These are phyloP conservation scores for Naja naja DNA, from an alignment of 2,113 vertebrate species.

Conservation along the genomic window DNA sequence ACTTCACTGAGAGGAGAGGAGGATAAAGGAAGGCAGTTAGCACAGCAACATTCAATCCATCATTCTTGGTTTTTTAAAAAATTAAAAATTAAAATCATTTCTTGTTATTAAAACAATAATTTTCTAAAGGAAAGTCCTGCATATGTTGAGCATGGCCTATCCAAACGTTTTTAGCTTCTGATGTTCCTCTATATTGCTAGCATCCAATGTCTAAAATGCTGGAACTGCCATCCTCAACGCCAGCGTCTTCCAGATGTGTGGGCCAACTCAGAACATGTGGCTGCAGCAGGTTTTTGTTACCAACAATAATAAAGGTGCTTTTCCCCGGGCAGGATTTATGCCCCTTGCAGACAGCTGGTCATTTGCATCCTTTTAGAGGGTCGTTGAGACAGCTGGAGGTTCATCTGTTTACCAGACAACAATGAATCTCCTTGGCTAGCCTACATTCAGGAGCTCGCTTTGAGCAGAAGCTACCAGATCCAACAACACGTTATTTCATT, in stretches of 20 bases:
- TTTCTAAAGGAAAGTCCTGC: not conserved
- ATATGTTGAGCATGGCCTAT: too few relatives aligned
- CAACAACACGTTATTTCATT: not conserved
- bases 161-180: not conserved
- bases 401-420: not conserved
- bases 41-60: not conserved
- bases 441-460: not conserved
- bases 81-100: not conserved
- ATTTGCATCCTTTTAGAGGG: too few relatives aligned
- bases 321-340: too few relatives aligned
- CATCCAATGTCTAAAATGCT: not conserved
- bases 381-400: too few relatives aligned
- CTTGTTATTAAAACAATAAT: not conserved
- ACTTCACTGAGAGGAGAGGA: slow-evolving; percentile 79
- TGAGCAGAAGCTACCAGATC: not conserved
- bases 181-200: not conserved
- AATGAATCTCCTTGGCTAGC: not conserved
- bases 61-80: not conserved
- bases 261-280: not conserved
- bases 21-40: slow-evolving; percentile 20
- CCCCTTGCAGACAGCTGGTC: too few relatives aligned
- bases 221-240: not conserved
- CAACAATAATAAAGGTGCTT: too few relatives aligned
- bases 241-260: not conserved
- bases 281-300: not conserved